phyloP scores from a whole-genome alignment of 2,797 vertebrate species.

The Arvicola amphibius region DNA sequence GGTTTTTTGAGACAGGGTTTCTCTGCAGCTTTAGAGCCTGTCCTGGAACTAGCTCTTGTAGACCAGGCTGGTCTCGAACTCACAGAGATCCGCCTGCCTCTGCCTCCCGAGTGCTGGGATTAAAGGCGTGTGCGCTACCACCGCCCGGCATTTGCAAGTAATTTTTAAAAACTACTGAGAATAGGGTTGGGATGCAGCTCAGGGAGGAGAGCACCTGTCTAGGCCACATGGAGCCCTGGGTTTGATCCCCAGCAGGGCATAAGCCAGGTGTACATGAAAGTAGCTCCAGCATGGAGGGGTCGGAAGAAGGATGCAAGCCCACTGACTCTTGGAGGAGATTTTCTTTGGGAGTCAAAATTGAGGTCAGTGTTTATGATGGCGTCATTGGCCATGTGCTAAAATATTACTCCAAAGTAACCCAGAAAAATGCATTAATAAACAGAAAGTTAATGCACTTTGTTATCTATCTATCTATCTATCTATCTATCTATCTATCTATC shows the following conservation, averaged over 20 bases:
- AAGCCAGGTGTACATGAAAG: not conserved
- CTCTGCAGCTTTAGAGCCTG: no score
- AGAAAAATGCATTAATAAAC: not conserved
- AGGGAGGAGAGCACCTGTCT: not conserved
- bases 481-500: no score
- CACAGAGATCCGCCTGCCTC: no score
- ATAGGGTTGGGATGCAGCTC: not conserved
- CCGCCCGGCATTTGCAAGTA: no score
- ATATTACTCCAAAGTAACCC: not conserved
- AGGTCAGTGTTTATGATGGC: not conserved
- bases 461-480: no score
- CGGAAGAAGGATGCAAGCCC: not conserved
- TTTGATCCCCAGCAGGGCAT: not conserved
- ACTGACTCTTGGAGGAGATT: not conserved
- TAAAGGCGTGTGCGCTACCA: no score
- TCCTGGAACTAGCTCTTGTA: no score
- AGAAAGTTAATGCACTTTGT: not conserved
- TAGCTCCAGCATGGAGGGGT: not conserved
- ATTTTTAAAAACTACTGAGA: not conserved
- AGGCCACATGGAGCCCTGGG: not conserved
- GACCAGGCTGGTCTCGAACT: no score
- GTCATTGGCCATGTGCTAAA: not conserved
- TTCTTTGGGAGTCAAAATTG: not conserved
- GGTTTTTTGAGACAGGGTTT: no score
- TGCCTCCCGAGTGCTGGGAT: no score